Base-by-base conservation (phyloP, 2,888 invertebrate genomes). In the Bugulina stolonifera region DNA sequence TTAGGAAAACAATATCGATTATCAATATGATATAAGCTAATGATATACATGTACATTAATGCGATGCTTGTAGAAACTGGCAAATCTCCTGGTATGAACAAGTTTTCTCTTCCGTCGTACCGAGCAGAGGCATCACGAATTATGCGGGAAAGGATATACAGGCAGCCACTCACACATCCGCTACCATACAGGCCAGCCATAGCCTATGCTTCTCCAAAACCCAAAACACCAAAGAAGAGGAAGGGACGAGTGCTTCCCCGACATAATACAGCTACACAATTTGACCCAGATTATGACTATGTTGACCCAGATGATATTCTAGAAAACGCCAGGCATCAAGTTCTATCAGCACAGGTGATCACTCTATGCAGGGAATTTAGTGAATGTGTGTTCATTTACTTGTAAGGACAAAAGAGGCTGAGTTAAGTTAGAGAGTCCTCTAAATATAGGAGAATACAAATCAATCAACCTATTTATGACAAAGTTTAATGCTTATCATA, bases 251-350 rank as follows among this genome's bases (percentile, higher is more conserved):
- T 64, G 64, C n/a, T 64, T 29, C 64, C 27, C 1, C 22, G 64
- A 27, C 64, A 64, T 32, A 27, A 22, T 10, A 34, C 34, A 5
- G 18, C 27, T 10, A 3, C 29, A 29, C 64, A 27, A n/a, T 64
- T 29, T 32, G 64, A 64, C 27, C 64, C 64, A 14, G 64, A 64
- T n/a, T 64, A 64, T 32, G n/a, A 32, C 27, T 64, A 64, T 27
- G 32, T 64, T 3, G 32, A 64, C 18, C 64, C 64, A 29, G 64
- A 64, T 22, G 32, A 43, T 5, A 43, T 43, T 43, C 43, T 43
- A 10, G 43, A 5, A 43, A 43, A 18, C 43, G 18, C 43, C 10
- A 43, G 43, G 43, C 43, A 43, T 5, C 43, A 43, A 10, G 43
- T 43, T 5, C 43, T 43, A 18, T 43, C 43, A 43, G 18, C 5